Percentiles rank a stretch among this genome's conserved stretches.
Evolutionary conservation across 2,888 invertebrate species (phyloP).

Genomic region (Stenurella melanura): DNA sequence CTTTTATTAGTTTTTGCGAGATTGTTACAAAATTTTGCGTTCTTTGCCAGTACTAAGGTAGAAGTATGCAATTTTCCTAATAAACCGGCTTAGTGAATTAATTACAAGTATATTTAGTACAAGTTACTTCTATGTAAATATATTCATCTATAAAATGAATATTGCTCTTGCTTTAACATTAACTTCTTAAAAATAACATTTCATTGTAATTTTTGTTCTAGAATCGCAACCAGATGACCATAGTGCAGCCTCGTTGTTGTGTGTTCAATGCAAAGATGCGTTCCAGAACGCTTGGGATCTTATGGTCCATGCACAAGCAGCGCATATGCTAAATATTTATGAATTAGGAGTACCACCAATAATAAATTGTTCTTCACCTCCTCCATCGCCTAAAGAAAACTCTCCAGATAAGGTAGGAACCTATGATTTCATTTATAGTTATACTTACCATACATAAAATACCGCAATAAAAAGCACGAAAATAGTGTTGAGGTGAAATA

Average conservation of each 20-base stretch:
- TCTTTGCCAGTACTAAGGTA: too few species aligned
- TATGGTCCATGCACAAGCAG: conserved; percentile 82
- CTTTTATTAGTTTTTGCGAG: too few species aligned
- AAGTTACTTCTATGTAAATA: too few species aligned
- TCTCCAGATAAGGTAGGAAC: conserved; percentile 70
- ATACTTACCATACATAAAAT: too few species aligned
- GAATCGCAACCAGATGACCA: conserved; percentile 69
- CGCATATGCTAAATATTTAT: conserved; percentile 82
- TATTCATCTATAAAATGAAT: too few species aligned
- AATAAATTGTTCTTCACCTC: conserved; percentile 69
- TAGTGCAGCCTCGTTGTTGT: conserved; percentile 75
- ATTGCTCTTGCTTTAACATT: background rate
- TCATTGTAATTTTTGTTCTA: conserved; percentile 56
- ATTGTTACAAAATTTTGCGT: too few species aligned
- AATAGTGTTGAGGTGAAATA: background rate
- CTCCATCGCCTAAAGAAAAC: conserved; percentile 69
- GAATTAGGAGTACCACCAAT: conserved; percentile 75
- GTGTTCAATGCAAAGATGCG: conserved; percentile 81
- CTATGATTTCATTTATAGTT: background rate
- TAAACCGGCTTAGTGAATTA: background rate
- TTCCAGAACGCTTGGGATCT: conserved; percentile 82
- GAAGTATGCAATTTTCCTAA: too few species aligned
- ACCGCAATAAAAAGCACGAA: background rate
- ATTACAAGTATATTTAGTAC: background rate
- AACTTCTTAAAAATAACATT: background rate